Conservation (phyloP, 1,140 invertebrate genomes). For the Polypedilum vanderplanki region DNA sequence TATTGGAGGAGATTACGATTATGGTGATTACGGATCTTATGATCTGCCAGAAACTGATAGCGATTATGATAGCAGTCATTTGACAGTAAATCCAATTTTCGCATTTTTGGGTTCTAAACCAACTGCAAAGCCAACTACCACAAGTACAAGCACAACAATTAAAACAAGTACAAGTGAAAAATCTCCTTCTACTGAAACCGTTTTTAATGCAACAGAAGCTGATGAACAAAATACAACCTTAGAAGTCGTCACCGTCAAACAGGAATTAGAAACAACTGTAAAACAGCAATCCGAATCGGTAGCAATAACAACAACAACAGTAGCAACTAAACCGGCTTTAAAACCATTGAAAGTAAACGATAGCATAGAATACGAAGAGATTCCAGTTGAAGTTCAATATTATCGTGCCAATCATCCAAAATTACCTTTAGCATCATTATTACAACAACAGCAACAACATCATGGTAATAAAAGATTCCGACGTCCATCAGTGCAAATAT, state of each 20-base stretch:
- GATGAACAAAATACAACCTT: not conserved
- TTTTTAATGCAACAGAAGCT: not conserved
- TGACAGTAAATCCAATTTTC: constrained; percentile 23
- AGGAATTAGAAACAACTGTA: not conserved
- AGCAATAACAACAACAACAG: not conserved
- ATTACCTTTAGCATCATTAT: not conserved
- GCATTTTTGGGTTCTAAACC: not conserved
- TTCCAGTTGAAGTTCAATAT: constrained; percentile 22
- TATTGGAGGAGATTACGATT: not conserved
- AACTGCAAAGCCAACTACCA: not conserved
- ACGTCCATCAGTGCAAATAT: not conserved
- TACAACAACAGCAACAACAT: not conserved
- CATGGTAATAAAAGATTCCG: constrained; percentile 9
- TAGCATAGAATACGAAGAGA: constrained; percentile 4
- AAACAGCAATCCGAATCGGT: not conserved
- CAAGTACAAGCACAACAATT: not conserved
- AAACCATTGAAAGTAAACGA: not conserved
- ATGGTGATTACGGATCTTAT: constrained; percentile 16
- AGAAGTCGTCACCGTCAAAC: not conserved
- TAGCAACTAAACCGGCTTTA: not conserved
- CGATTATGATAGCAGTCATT: not conserved
- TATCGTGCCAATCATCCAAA: constrained; percentile 21
- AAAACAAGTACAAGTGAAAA: not conserved
- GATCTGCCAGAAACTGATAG: not conserved
- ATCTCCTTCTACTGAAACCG: too few species aligned